Evolutionary conservation across 2,888 invertebrate species (phyloP).

Genomic region (Aethes cnicana): DNA sequence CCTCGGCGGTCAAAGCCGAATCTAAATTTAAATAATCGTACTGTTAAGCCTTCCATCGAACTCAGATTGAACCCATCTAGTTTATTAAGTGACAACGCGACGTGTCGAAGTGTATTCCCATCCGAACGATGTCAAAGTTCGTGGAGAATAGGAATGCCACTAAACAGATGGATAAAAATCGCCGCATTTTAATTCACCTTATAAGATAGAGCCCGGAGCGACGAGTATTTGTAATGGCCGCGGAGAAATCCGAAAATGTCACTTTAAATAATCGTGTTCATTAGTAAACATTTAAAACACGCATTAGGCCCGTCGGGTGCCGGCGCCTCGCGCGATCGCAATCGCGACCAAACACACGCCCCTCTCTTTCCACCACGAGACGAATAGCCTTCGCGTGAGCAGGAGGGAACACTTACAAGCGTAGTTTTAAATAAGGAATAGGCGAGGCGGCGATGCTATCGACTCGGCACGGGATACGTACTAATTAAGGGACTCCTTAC

Average conservation of each 20-base stretch:
- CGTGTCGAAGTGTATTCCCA: conserved; percentile 36
- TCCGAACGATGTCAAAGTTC: conserved; percentile 50
- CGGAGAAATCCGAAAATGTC: conserved; percentile 76
- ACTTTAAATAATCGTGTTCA: conserved; percentile 81
- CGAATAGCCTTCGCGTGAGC: conserved; percentile 38
- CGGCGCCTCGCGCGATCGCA: conserved; percentile 70
- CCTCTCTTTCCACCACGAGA: conserved; percentile 46
- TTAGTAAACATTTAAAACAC: conserved; percentile 81
- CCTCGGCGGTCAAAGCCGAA: conserved; percentile 4
- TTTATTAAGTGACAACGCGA: conserved; percentile 26
- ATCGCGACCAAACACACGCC: conserved; percentile 57
- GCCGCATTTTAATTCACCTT: conserved; percentile 46
- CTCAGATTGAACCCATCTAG: conserved; percentile 22
- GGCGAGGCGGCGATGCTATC: conserved; percentile 72
- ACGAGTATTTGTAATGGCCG: conserved; percentile 52
- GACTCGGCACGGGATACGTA: conserved; percentile 64
- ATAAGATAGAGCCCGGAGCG: conserved; percentile 42
- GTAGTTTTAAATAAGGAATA: conserved; percentile 58
- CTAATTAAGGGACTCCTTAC: conserved; percentile 69
- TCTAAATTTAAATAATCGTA: conserved; percentile 24
- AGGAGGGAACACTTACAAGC: conserved; percentile 35
- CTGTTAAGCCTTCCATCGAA: neutral
- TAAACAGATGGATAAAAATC: conserved; percentile 40
- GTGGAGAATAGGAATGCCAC: conserved; percentile 37
- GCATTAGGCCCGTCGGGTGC: conserved; percentile 77